These are phyloP conservation scores for Scortum barcoo DNA, from an alignment of 2,113 vertebrate genomes.

Conservation along the genomic window DNA sequence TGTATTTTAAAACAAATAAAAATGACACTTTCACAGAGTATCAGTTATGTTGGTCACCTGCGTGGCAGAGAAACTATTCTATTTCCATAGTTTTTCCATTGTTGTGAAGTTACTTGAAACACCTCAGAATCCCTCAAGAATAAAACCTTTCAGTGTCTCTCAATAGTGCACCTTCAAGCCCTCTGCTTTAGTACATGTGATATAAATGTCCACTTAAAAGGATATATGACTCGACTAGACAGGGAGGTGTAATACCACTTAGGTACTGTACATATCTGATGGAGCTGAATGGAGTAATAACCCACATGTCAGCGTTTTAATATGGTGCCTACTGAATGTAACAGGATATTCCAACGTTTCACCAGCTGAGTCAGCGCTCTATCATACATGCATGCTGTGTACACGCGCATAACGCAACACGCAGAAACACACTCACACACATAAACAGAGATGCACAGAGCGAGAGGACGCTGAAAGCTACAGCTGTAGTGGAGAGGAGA, in stretches of 20 bases:
- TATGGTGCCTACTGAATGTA: slow-evolving; percentile 47
- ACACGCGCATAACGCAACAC: slow-evolving; percentile 17
- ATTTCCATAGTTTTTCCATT: slow-evolving; percentile 5
- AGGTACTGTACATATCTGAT: slow-evolving; percentile 67
- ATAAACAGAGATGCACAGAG: slow-evolving; percentile 43
- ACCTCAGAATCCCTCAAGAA: slow-evolving; percentile 15
- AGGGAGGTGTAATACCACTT: slow-evolving; percentile 56
- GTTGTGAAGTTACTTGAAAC: slow-evolving; percentile 7
- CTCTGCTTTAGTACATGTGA: slow-evolving; percentile 46
- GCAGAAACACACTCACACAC: slow-evolving; percentile 5
- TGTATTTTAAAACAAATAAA: neutral
- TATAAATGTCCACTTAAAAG: slow-evolving; percentile 69
- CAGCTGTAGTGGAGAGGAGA: slow-evolving; percentile 44
- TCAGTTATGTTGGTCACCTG: neutral
- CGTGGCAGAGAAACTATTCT: neutral
- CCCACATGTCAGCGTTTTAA: slow-evolving; percentile 72
- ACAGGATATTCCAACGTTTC: slow-evolving; percentile 41
- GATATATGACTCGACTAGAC: slow-evolving; percentile 53
- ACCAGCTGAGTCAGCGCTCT: slow-evolving; percentile 68
- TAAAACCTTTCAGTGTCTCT: slow-evolving; percentile 40
- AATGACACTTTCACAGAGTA: too few species aligned
- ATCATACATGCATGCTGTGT: slow-evolving; percentile 14
- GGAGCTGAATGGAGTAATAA: slow-evolving; percentile 65
- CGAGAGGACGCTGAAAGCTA: slow-evolving; percentile 17
- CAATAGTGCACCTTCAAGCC: slow-evolving; percentile 56